Evolutionary conservation across 1,140 invertebrate species (phyloP).

Genomic region (Drosophila lacteicornis): DNA sequence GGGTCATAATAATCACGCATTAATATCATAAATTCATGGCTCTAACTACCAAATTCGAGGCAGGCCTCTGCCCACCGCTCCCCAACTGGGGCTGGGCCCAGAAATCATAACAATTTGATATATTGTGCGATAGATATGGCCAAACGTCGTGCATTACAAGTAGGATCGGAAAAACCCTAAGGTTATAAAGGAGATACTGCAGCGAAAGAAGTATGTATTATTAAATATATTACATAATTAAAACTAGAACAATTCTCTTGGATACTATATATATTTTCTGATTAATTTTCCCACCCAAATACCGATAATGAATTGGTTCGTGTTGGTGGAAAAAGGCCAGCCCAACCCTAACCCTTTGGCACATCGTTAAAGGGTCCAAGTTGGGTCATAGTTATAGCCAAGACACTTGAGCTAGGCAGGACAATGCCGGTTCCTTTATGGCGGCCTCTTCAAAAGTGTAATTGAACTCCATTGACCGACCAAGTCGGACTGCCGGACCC

Average conservation of each 20-base stretch:
- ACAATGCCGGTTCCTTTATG: slow-evolving; percentile 45
- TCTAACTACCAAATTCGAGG: slow-evolving; percentile 56
- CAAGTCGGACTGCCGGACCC: slow-evolving; percentile 24
- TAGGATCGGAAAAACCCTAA: not conserved
- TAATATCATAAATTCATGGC: slow-evolving; percentile 80
- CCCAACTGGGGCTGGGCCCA: slow-evolving; percentile 46
- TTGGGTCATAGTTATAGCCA: slow-evolving; percentile 22
- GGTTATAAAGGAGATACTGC: not conserved
- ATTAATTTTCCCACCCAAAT: not conserved
- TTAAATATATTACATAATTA: too few species aligned
- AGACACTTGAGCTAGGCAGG: slow-evolving; percentile 26
- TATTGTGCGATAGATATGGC: slow-evolving; percentile 61
- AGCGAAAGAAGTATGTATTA: not conserved
- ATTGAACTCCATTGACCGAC: slow-evolving; percentile 54
- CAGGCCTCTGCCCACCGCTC: slow-evolving; percentile 56
- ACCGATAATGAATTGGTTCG: slow-evolving; percentile 36
- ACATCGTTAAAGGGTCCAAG: slow-evolving; percentile 39
- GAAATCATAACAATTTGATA: slow-evolving; percentile 69
- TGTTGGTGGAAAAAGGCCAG: not conserved
- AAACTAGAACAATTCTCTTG: too few species aligned
- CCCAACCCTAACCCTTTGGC: slow-evolving; percentile 24
- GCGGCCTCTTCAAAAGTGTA: slow-evolving; percentile 58
- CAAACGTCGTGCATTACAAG: slow-evolving; percentile 46
- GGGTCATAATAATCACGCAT: slow-evolving; percentile 70
- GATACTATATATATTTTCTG: not conserved